phyloP scores from a whole-genome alignment of 2,113 vertebrate species.

The Psephotus haematonotus region DNA sequence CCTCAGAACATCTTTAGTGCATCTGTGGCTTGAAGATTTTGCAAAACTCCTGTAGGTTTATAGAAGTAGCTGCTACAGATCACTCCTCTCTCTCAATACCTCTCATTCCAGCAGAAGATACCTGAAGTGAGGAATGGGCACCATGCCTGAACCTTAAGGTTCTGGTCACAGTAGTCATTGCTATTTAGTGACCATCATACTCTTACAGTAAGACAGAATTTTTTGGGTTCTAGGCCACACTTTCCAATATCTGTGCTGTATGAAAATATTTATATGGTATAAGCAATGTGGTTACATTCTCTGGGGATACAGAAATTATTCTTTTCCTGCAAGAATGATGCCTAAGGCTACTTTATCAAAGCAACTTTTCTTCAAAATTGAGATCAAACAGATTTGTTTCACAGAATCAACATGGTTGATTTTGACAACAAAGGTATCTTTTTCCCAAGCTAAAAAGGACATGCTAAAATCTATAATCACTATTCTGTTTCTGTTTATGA shows the following conservation, averaged over 20 bases:
- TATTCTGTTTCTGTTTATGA: background rate
- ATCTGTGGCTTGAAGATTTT: background rate
- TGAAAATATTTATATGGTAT: background rate
- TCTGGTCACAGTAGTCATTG: background rate
- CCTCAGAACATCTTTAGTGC: background rate
- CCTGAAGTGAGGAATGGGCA: background rate
- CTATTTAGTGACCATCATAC: background rate
- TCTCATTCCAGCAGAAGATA: background rate
- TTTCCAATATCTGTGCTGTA: background rate
- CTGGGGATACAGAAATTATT: background rate
- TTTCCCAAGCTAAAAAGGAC: background rate
- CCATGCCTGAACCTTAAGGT: background rate
- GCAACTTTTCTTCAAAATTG: background rate
- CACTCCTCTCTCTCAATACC: background rate
- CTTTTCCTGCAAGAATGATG: background rate
- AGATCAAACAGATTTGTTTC: background rate
- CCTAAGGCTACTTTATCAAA: background rate
- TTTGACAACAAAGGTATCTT: background rate
- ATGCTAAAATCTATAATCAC: background rate
- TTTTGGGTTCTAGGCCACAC: background rate
- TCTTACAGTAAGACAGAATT: background rate
- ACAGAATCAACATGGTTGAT: background rate
- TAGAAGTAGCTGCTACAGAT: background rate
- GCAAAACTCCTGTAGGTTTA: background rate
- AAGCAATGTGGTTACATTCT: background rate